These are phyloP conservation scores for Aphelinus atriplicis DNA, from an alignment of 1,140 invertebrate genomes.

Conservation along the genomic window DNA sequence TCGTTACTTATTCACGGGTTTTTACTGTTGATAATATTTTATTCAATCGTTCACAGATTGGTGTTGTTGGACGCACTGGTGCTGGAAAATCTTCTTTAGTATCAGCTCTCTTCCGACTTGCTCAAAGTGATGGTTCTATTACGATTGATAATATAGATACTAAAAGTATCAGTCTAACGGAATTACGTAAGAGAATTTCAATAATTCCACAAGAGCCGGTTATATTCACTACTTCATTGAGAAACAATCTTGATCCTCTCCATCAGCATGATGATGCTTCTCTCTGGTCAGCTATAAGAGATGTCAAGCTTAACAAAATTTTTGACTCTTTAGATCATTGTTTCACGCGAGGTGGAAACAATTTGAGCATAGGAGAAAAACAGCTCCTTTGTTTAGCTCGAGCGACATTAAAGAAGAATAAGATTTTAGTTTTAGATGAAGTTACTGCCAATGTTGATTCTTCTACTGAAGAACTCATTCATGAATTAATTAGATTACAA, in stretches of 20 bases:
- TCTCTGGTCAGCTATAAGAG: constrained; percentile 13
- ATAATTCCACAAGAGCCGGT: constrained; percentile 26
- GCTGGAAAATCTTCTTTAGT: constrained; percentile 31
- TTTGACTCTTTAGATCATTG: constrained; percentile 18
- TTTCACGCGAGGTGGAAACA: constrained; percentile 1
- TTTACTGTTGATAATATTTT: too few species aligned
- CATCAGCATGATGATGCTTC: constrained; percentile 1
- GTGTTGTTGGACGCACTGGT: constrained; percentile 27
- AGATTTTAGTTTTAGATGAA: constrained; percentile 75
- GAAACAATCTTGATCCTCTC: constrained; percentile 19
- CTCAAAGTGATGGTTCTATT: not conserved
- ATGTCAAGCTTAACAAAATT: constrained; percentile 69
- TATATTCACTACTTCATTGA: constrained; percentile 1
- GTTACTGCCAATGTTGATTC: constrained; percentile 53
- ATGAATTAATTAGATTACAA: constrained; percentile 51
- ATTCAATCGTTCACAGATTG: constrained; percentile 56
- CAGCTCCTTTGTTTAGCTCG: constrained; percentile 72
- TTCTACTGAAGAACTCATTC: constrained; percentile 57
- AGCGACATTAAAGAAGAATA: constrained; percentile 69
- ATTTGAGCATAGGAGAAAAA: constrained; percentile 21
- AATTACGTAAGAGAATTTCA: constrained; percentile 7
- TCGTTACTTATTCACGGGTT: constrained; percentile 44
- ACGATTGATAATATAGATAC: constrained; percentile 15
- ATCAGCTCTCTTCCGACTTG: constrained; percentile 15
- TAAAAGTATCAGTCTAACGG: not conserved